Conservation (phyloP, 2,797 vertebrate genomes). For the Channallabes apus region DNA sequence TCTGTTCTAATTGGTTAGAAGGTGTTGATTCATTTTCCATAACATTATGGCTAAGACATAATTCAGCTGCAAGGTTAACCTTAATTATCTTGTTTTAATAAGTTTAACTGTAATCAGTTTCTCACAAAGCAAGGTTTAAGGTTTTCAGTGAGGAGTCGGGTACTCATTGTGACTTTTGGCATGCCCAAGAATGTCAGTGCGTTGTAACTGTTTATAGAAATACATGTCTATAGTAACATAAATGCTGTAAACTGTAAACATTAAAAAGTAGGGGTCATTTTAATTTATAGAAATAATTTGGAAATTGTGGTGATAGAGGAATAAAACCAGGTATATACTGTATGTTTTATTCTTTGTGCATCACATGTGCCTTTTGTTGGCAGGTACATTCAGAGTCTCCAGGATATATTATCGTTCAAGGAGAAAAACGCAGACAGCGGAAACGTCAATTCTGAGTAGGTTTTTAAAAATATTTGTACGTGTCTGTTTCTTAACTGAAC, state of each 20-base stretch:
- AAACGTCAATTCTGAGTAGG: constrained; percentile 83
- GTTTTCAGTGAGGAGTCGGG: background rate
- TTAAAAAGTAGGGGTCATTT: background rate
- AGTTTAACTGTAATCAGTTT: background rate
- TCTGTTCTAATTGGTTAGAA: too few relatives aligned
- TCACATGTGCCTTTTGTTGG: background rate
- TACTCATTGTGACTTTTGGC: background rate
- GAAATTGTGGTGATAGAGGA: background rate
- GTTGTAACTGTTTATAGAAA: background rate
- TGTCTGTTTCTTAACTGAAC: background rate
- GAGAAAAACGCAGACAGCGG: constrained; percentile 85
- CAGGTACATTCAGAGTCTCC: constrained; percentile 95
- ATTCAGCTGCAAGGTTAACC: too few relatives aligned
- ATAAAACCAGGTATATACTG: background rate
- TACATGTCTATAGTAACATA: background rate
- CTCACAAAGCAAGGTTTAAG: background rate
- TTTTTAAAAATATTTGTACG: constrained; percentile 33
- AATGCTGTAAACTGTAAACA: background rate
- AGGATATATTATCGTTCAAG: constrained; percentile 93
- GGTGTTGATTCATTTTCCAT: too few relatives aligned
- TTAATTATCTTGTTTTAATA: too few relatives aligned
- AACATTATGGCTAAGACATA: too few relatives aligned
- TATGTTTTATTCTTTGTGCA: background rate
- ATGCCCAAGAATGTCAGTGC: background rate
- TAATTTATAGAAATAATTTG: background rate